Percentiles rank a stretch among this genome's conserved stretches.
These are phyloP conservation scores for Orientallactaga sibirica DNA, from an alignment of 2,797 vertebrate genomes.

Conservation along the genomic window DNA sequence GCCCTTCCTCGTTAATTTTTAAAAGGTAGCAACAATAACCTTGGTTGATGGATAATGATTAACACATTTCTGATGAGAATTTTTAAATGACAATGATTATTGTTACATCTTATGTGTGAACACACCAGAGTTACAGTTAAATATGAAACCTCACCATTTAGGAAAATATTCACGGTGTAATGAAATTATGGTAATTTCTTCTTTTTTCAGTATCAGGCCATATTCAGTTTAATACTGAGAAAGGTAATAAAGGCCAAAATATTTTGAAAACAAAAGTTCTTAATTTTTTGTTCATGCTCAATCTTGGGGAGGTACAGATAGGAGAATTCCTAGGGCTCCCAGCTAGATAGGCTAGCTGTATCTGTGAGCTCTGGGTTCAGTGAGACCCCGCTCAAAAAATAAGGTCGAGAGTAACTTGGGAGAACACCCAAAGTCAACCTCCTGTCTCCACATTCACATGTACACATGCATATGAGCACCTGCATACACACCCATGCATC, in stretches of 20 bases:
- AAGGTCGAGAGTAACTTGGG: too few relatives aligned
- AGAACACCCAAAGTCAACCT: too few relatives aligned
- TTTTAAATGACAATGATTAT: conserved; percentile 58
- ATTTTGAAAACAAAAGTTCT: neutral
- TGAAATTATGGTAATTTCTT: neutral
- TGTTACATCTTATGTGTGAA: conserved; percentile 31
- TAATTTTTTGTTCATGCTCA: conserved; percentile 42
- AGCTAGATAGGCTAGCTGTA: too few relatives aligned
- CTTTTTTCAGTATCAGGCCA: neutral
- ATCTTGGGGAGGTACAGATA: neutral
- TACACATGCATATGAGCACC: too few relatives aligned
- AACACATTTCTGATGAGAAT: conserved; percentile 39
- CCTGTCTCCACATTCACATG: too few relatives aligned
- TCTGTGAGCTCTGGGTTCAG: too few relatives aligned
- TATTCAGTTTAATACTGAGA: neutral
- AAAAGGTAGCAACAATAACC: conserved; percentile 47
- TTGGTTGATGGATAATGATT: conserved; percentile 35
- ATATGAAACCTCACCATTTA: neutral
- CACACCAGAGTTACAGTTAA: conserved; percentile 7
- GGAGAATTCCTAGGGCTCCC: too few relatives aligned
- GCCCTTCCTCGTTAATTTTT: neutral
- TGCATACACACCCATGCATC: too few relatives aligned
- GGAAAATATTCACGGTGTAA: conserved; percentile 54
- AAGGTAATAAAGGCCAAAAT: conserved; percentile 2
- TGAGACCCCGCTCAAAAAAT: too few relatives aligned